Conservation (phyloP, 1,140 invertebrate genomes). For the Drosophila ananassae region DNA sequence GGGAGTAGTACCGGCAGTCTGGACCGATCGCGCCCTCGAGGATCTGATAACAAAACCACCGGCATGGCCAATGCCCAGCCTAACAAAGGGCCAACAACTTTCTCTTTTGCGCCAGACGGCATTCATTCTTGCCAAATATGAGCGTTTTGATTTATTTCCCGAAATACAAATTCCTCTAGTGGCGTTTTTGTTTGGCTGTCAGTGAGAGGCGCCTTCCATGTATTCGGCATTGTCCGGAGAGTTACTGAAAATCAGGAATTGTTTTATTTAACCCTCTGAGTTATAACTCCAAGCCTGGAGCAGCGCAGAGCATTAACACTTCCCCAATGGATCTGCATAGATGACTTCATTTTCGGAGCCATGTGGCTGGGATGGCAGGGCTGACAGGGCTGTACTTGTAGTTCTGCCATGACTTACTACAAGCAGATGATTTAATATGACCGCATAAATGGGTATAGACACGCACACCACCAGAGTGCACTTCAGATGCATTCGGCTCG, state of each 20-base stretch:
- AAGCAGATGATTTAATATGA: constrained; percentile 81
- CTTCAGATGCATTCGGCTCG: constrained; percentile 64
- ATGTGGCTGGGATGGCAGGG: constrained; percentile 42
- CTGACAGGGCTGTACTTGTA: constrained; percentile 69
- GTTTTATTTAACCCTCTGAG: not conserved
- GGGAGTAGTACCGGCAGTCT: not conserved
- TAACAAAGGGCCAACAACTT: constrained; percentile 75
- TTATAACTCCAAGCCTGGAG: not conserved
- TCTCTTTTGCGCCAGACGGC: constrained; percentile 66
- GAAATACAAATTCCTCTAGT: constrained; percentile 36
- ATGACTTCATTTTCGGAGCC: constrained; percentile 59
- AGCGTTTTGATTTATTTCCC: constrained; percentile 71
- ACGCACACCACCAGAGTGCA: constrained; percentile 42
- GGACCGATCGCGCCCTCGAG: constrained; percentile 71
- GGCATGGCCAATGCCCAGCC: constrained; percentile 50
- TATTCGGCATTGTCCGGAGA: constrained; percentile 12
- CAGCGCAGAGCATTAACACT: constrained; percentile 19
- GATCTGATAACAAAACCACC: constrained; percentile 83
- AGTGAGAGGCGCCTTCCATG: constrained; percentile 58
- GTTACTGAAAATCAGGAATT: not conserved
- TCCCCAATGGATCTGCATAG: constrained; percentile 30
- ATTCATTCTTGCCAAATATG: constrained; percentile 63
- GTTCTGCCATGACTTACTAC: constrained; percentile 68
- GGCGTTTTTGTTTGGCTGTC: constrained; percentile 51
- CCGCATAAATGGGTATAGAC: constrained; percentile 53